Base-by-base conservation (phyloP, 1,140 invertebrate genomes). In the Arctopsyche grandis region DNA sequence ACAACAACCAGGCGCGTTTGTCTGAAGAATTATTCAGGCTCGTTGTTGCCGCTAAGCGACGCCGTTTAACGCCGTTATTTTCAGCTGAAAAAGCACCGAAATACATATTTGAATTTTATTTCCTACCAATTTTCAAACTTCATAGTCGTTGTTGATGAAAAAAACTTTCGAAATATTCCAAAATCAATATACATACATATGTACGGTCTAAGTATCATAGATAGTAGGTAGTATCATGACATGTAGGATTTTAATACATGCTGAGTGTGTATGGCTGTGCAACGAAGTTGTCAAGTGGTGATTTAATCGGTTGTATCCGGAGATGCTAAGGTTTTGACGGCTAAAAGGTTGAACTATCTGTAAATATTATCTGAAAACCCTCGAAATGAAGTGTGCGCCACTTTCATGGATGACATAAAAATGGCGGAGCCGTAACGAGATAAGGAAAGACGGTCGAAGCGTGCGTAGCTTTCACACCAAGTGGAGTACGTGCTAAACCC, bases 341-440 rank as follows among this genome's bases (percentile, higher is more conserved):
- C 16, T 21, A 9, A 21, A 60, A 60, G 56, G n/a, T 19, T 21
- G 56, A 60, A 60, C 56, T 60, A 60, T 60, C 56, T 19, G 56
- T 21, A 21, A 60, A 60, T 21, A 60, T n/a, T 21, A 60, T 60
- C 56, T 60, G 56, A 19, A 60, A 60, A 60, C 56, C 56, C 56
- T 60, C 56, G 56, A 60, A 60, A 60, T 60, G 56, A 60, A 60
- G 56, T 60, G 56, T 21, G 16, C 56, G 16, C 16, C 16, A 16
- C 16, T 38, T 38, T 38, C 12, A n/a, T 3, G 16, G 16, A 16
- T 10, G 48, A 52, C 56, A 21, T 60, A 60, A 60, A 60, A 60
- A 60, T 60, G 56, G 16, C 48, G 48, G 12, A 14, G 48, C 48
- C 12, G 48, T 60, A 19, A 16, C 7, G 56, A 60, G 56, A 52